Conservation (phyloP, 2,888 invertebrate species). For the Agriopis marginaria region DNA sequence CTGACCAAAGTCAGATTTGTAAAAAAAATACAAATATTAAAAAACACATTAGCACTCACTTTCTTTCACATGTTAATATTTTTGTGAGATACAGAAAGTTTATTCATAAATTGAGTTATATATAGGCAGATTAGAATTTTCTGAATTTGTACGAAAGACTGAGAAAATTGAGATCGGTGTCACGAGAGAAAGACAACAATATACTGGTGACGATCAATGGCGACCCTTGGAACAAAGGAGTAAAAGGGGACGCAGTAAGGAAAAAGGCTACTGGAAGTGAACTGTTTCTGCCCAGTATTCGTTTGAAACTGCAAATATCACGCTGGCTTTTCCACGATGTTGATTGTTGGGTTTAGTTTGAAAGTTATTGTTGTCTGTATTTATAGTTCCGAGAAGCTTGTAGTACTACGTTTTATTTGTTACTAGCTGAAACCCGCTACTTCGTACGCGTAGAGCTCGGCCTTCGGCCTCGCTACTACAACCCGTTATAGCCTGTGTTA, state of each 20-base stretch:
- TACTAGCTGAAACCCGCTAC: no score
- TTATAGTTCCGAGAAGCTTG: slow-evolving; percentile 3
- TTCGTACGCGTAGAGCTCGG: no score
- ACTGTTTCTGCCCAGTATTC: slow-evolving; percentile 15
- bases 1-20: no score
- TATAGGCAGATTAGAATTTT: neutral
- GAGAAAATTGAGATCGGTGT: slow-evolving; percentile 11
- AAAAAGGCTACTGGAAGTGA: slow-evolving; percentile 1
- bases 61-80: no score
- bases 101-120: neutral
- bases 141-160: neutral
- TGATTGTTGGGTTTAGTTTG: neutral
- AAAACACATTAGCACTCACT: no score
- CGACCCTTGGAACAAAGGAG: slow-evolving; percentile 31
- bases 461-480: no score
- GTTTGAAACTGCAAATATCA: slow-evolving; percentile 23
- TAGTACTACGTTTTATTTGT: neutral
- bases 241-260: slow-evolving; percentile 13
- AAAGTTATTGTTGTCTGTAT: slow-evolving; percentile 9
- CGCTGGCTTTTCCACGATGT: neutral
- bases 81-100: neutral
- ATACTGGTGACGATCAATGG: slow-evolving; percentile 20
- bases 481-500: no score
- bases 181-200: slow-evolving; percentile 16
- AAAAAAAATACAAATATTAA: no score